A percentile compares a stretch with the other conserved stretches of the same genome.
These are phyloP conservation scores for Teleogryllus oceanicus DNA, from an alignment of 2,888 invertebrate species.

Conservation along the genomic window DNA sequence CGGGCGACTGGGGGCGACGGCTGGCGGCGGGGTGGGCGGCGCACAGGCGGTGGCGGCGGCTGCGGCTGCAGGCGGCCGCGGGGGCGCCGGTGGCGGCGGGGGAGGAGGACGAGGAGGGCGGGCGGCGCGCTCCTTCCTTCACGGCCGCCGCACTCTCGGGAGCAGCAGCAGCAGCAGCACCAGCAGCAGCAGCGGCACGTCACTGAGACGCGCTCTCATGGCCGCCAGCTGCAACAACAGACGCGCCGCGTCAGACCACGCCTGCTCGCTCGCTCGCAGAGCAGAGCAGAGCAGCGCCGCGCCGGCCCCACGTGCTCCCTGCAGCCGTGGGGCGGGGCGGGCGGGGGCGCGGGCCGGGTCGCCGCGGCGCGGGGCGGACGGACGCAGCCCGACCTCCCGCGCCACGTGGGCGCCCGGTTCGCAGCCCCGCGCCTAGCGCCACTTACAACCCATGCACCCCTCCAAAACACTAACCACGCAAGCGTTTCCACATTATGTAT, in stretches of 20 bases:
- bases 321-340: too few relatives aligned
- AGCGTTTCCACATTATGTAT: too few relatives aligned
- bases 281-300: too few relatives aligned
- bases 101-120: not conserved
- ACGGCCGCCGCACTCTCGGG: constrained; percentile 6
- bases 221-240: constrained; percentile 31
- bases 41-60: not conserved
- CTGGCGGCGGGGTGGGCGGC: not conserved
- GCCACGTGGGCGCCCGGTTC: too few relatives aligned
- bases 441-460: too few relatives aligned
- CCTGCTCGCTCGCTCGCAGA: too few relatives aligned
- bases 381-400: too few relatives aligned
- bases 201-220: constrained; percentile 7
- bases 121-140: not conserved
- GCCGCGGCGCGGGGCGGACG: too few relatives aligned
- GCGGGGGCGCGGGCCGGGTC: too few relatives aligned
- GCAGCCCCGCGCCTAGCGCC: too few relatives aligned
- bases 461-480: too few relatives aligned
- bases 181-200: constrained; percentile 5
- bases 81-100: not conserved
- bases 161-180: not conserved
- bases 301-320: too few relatives aligned
- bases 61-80: not conserved
- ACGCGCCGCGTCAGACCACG: not conserved
- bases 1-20: constrained; percentile 18